Base-by-base conservation (phyloP, 2,888 invertebrate species). In the Spialia ferax region DNA sequence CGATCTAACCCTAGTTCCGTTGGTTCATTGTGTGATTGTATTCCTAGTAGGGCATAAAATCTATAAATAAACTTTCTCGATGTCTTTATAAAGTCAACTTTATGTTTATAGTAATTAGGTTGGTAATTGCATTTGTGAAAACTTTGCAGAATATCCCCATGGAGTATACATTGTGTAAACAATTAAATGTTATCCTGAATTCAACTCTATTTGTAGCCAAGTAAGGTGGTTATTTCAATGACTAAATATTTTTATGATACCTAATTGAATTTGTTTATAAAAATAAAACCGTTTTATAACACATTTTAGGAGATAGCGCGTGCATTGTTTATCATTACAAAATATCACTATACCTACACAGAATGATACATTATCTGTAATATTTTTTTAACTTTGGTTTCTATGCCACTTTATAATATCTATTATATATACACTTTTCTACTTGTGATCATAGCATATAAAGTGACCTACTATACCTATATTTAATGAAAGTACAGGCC, bases 1-100 rank as follows among this genome's bases (percentile, higher is more conserved):
- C 66, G 50, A 50, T 65, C 52, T 65, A 66, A 66, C 59, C 29
- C 54, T 15, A 66, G 66, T 66, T 66, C 66, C 66, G 66, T 60
- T 65, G 59, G 35, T 52, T 42, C 65, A 65, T 65, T 65, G 64
- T 65, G 52, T 52, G 52, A 65, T 65, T 65, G 65, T 65, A 52
- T 65, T 65, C 65, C 59, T 65, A 52, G 4, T 65, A 57, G 59
- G 65, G 65, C 42, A 38, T 59, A 42, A 65, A 65, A 52, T 59
- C 65, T 65, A 65, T 52, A 59, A 65, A 65, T 65, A 65, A 29
- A 59, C 42, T 22, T 38, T 15, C 22, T 20, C 6, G 18, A 2
- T 8, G 15, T 32, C 13, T 20, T 20, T 56, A 15, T 32, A 59
- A 29, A 65, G n/a, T 38, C 23, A 42, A 59, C 65, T 42, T 29